Evolutionary conservation across 1,140 invertebrate genomes (phyloP), one percentile per base, ranked within the genome.

Genomic region (Stegodyphus dumicola): DNA sequence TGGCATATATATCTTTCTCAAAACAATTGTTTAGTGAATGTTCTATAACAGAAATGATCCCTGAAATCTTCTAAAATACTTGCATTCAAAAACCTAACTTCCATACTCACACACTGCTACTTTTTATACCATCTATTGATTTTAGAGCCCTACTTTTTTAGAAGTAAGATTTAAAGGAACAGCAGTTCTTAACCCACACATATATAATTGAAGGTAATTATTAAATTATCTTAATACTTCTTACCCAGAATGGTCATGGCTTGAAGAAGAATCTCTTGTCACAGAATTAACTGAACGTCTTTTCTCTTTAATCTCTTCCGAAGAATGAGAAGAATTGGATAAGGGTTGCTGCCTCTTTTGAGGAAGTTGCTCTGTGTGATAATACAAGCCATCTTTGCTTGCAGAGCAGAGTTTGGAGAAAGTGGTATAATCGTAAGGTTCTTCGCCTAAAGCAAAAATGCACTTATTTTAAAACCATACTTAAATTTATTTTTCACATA

Each of bases 381-480:
- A 33, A 64, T 73, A 79, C 56, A 49, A n/a, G 69, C 80, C 77
- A 65, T 73, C 69, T 64, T 83, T 84, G 56, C 84, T 76, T 13
- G 81, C 76, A 69, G 64, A 48, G 18, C 71, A 65, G 17, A 88
- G 78, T 64, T 88, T 83, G 6, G 70, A 80, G 49, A 87, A 89
- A 11, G 88, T 88, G 33, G 85, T 64, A 71, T 88, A 89, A 75
- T 89, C 89, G n/a, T 88, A 80, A 17, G 89, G 89, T 81, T 89
- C 88, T 85, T 89, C 88, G 11, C 89, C 89, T 89, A 53, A 7
- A 84, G 33, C 33, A 3, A 33, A 33, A 33, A 33, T 33, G 33
- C 33, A 33, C 3, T 33, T 3, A 33, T 33, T 33, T 33, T 33
- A 33, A 33, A 33, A 33, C 33, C 3, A 33, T 33, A 33, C 33